Conservation (phyloP, 2,113 vertebrate species). For the Archocentrus centrarchus region DNA sequence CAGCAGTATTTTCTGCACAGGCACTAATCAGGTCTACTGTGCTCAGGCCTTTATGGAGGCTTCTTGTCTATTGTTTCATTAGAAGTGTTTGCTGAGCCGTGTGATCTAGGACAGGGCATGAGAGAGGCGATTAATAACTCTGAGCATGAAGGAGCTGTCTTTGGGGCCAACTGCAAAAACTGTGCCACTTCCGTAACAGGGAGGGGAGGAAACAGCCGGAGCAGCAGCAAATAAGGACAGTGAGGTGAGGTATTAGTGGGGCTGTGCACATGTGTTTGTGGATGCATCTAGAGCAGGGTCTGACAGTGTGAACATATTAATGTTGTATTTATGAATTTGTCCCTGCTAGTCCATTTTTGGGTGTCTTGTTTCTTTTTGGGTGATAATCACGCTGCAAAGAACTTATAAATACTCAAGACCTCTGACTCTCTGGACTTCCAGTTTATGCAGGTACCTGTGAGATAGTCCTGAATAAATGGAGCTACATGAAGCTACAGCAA, state of each 20-base stretch:
- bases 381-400: neutral
- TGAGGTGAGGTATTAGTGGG: neutral
- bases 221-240: constrained; percentile 61
- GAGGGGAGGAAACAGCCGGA: constrained; percentile 26
- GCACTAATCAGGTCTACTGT: constrained; percentile 45
- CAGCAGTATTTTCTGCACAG: constrained; percentile 60
- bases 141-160: constrained; percentile 59
- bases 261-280: constrained; percentile 8
- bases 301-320: neutral
- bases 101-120: constrained; percentile 81
- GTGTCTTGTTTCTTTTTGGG: neutral
- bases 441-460: neutral
- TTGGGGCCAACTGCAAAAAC: constrained; percentile 66
- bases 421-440: neutral
- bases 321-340: accelerated
- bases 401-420: neutral
- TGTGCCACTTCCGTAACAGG: constrained; percentile 69
- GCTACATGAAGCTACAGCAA: neutral
- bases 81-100: constrained; percentile 72
- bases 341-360: neutral
- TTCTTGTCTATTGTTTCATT: constrained; percentile 72
- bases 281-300: neutral
- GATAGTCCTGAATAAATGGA: neutral
- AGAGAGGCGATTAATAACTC: constrained; percentile 79
- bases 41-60: constrained; percentile 48